Base-by-base conservation (phyloP, 2,888 invertebrate genomes). In the Nephrotoma flavescens region DNA sequence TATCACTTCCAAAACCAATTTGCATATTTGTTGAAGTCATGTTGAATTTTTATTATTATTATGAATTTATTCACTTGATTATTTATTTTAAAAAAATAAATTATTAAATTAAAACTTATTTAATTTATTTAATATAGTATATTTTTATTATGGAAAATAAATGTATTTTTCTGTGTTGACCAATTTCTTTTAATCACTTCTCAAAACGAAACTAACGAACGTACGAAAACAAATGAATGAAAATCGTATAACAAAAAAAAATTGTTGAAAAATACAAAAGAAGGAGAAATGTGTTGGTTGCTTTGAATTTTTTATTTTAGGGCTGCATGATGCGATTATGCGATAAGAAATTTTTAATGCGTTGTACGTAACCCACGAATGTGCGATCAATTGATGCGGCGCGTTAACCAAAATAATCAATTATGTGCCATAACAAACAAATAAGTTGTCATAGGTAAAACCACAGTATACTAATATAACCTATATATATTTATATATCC, bases 11-110 rank as follows among this genome's bases (percentile, higher is more conserved):
- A 88, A 94, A 89, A 87, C 94, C 94, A 88, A 93, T 92, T 89
- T 92, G 94, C 87, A 94, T 93, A 86, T 93, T 91, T 71, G 94
- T 94, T 86, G 94, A 95, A 90, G 94, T 94, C 94, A 94, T 89
- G 89, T 91, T 86, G 7, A 41, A 7, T 47, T 86, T 45, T n/a
- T 85, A 0, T 42, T 42, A 85, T 85, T 85, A 85, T 85, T 85
- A 15, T 5, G 19, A 44, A 85, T 71, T 71, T 71, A 71, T 71
- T 71, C 71, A 71, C 71, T 71, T 71, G 71, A 31, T 71, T 71
- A 31, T 71, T 71, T 71, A 57, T 57, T 57, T 31, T 3, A 31
- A 71, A 31, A 31, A 44, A 71, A 31, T 71, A 6, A 71, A 71
- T 71, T 71, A 52, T 15, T 52, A 15, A 71, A 71, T 71, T 71